A percentile compares a stretch with the other conserved stretches of the same genome.
phyloP scores from a whole-genome alignment of 1,140 invertebrate species.

The Ganaspis sp. region DNA sequence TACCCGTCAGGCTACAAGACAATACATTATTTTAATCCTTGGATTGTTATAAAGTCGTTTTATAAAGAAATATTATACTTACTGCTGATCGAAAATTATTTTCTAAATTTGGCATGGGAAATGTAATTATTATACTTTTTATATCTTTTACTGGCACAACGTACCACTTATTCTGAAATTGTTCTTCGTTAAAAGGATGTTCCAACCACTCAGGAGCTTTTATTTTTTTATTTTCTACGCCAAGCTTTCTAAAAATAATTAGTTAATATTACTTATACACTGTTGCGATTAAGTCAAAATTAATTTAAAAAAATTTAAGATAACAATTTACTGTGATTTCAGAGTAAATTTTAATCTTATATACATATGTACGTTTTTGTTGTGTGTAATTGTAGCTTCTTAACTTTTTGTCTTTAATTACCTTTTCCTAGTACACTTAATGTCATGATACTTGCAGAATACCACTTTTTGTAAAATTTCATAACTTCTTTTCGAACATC shows the following conservation, averaged over 20 bases:
- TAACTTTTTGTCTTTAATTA: neutral
- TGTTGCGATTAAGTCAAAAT: too few species aligned
- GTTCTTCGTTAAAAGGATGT: conserved; percentile 86
- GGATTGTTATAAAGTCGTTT: neutral
- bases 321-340: too few species aligned
- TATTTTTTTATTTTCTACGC: conserved; percentile 89
- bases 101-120: conserved; percentile 91
- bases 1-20: too few species aligned
- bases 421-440: conserved; percentile 93
- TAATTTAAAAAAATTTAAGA: too few species aligned
- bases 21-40: too few species aligned
- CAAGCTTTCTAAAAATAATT: conserved; percentile 82
- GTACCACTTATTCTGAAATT: conserved; percentile 81
- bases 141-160: conserved; percentile 94
- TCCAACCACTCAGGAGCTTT: conserved; percentile 84
- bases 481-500: conserved; percentile 90
- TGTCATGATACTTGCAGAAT: conserved; percentile 96
- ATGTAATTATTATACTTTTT: conserved; percentile 89
- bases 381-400: too few species aligned
- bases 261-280: too few species aligned
- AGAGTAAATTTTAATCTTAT: too few species aligned
- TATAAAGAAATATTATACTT: conserved; percentile 70
- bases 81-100: conserved; percentile 90
- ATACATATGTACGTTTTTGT: too few species aligned
- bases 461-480: conserved; percentile 94